Percentiles rank a stretch among this genome's conserved stretches.
Evolutionary conservation across 2,113 vertebrate species (phyloP).

Genomic region (Pollachius pollachius): DNA sequence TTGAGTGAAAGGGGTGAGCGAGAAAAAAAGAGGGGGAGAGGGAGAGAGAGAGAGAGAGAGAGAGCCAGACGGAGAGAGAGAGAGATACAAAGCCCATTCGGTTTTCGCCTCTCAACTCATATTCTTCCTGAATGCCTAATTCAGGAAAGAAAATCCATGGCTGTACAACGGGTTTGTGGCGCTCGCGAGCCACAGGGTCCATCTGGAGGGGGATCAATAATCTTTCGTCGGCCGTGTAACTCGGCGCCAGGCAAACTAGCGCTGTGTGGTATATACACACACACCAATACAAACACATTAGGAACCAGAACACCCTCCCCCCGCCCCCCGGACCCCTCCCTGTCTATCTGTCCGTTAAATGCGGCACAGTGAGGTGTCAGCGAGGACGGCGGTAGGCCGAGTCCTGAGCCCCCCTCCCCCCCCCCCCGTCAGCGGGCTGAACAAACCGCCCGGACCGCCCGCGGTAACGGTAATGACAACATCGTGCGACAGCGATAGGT

Average conservation of each 20-base stretch:
- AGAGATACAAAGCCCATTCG: constrained; percentile 35
- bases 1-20: too few relatives aligned
- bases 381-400: constrained; percentile 39
- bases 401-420: constrained; percentile 44
- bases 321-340: background rate
- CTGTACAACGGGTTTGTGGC: constrained; percentile 44
- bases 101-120: constrained; percentile 43
- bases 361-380: constrained; percentile 41
- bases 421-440: constrained; percentile 22
- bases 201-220: constrained; percentile 46
- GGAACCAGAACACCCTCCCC: constrained; percentile 25
- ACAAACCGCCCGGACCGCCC: constrained; percentile 50
- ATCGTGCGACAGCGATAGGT: constrained; percentile 43
- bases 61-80: background rate
- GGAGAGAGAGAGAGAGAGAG: background rate
- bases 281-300: constrained; percentile 42
- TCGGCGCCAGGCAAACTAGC: constrained; percentile 37
- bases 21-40: too few relatives aligned
- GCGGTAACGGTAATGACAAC: constrained; percentile 65
- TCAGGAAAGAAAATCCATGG: constrained; percentile 59
- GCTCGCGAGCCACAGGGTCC: constrained; percentile 44
- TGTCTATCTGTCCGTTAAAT: constrained; percentile 44
- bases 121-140: constrained; percentile 52
- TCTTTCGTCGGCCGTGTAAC: constrained; percentile 40
- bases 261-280: constrained; percentile 18